Base-by-base conservation (phyloP, 37 sponge, comb jelly and placozoan genomes). In the Ephydatia muelleri region DNA sequence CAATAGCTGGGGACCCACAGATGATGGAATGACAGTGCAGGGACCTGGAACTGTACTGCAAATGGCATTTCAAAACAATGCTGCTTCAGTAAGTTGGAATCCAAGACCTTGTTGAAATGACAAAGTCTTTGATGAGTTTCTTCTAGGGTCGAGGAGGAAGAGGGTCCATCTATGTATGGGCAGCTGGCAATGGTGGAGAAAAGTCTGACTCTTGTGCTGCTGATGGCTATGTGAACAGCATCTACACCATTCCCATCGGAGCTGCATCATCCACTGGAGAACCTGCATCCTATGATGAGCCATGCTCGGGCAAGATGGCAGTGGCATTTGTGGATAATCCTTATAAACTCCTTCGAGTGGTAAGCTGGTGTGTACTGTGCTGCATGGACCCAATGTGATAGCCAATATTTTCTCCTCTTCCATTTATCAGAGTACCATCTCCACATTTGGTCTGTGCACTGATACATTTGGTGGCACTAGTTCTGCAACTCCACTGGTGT, bases 81-180 rank as follows among this genome's bases (percentile, higher is more conserved):
- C 81, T 43, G 67, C 64, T 19, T 76, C 79, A 47, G 92, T 91
- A 72, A 73, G 75, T 38, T 75, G 6, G 43, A 43, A 43, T 9
- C 6, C 43, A 43, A 6, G 6, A 43, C n/a, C n/a, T n/a, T n/a
- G n/a, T n/a, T n/a, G n/a, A n/a, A n/a, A n/a, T n/a, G n/a, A n/a
- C n/a, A n/a, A n/a, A n/a, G n/a, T n/a, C n/a, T n/a, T n/a, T n/a
- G n/a, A n/a, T n/a, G n/a, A n/a, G n/a, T n/a, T 9, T 6, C 6
- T 29, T 36, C 35, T 33, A 32, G 23, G 29, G 35, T 11, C 34
- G 22, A 9, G 32, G 35, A 29, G 92, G 92, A 6, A 83, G 82
- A 22, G 97, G 97, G 3, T 87, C 88, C 31, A 89, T 96, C 32
- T 96, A 84, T 79, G 92, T 96, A 65, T 97, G 97, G 97, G 97